Evolutionary conservation across 1,140 invertebrate species (phyloP), one percentile per base, ranked within the genome.

Genomic region (Papilio aristodemus): DNA sequence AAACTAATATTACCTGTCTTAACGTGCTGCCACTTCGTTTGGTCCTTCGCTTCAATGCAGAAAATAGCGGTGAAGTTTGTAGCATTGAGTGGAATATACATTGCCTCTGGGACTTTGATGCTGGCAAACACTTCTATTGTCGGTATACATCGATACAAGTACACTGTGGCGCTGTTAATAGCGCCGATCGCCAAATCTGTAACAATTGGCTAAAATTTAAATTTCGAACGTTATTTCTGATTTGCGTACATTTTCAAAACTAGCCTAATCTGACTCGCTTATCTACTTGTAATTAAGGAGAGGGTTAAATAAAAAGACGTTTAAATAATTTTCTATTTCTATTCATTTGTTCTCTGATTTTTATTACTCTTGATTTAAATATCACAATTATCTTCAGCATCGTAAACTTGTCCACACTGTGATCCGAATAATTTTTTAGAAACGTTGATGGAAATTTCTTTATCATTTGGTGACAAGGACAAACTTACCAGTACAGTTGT

Each of bases 121-220:
- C 72, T 76, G n/a, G 91, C 75, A 36, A 80, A 71, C 1, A 92
- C 75, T 71, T 88, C 91, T 4, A 95, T 84, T 0, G 95, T 93
- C 1, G 93, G 93, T 70, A 93, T 89, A 9, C 93, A 92, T 57
- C 91, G 89, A 27, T 94, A 91, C 8, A 95, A 46, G 68, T 94
- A 93, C 0, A 92, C 91, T 50, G 92, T 88, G 32, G 90, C 92
- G 14, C 93, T 93, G 32, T 92, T 86, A 59, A 93, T 93, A 0
- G 94, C 94, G 9, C 95, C 95, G 4, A 95, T 83, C 0, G 94
- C 94, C 64, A 95, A 79, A 84, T 95, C 94, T 90, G 77, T 67
- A 87, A 92, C 9, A 69, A 69, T 62, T 39, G 0, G 19, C 13
- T 43, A 19, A 14, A 10, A 41, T 9, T 41, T 39, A 13, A 8